phyloP scores from a whole-genome alignment of 1,140 invertebrate genomes.

The Drosophila ironensis region DNA sequence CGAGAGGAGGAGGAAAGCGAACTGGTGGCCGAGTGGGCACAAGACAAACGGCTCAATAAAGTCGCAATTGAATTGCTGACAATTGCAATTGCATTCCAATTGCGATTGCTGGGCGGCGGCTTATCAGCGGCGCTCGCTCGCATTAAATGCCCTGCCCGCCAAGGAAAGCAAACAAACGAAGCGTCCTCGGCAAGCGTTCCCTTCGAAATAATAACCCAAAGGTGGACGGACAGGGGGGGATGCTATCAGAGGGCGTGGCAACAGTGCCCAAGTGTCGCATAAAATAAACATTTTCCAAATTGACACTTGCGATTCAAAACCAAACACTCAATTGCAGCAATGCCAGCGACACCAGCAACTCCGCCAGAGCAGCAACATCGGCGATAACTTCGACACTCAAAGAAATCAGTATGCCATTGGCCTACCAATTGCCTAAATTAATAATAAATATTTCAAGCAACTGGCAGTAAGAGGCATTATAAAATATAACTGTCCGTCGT shows the following conservation, averaged over 20 bases:
- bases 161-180: not conserved
- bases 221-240: not conserved
- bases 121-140: constrained; percentile 28
- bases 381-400: not conserved
- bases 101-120: constrained; percentile 22
- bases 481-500: too few species aligned
- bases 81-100: constrained; percentile 60
- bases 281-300: constrained; percentile 79
- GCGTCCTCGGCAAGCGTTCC: not conserved
- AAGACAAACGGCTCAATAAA: constrained; percentile 46
- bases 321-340: constrained; percentile 70
- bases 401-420: not conserved
- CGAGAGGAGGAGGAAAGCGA: too few species aligned
- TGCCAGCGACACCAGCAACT: constrained; percentile 28
- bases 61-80: constrained; percentile 68
- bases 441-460: too few species aligned
- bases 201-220: not conserved
- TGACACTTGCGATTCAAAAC: constrained; percentile 77
- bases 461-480: too few species aligned
- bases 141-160: constrained; percentile 15
- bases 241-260: constrained; percentile 37
- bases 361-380: too few species aligned
- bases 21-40: not conserved
- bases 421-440: too few species aligned
- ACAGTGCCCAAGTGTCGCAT: constrained; percentile 54